These are phyloP conservation scores for Scomber japonicus DNA, from an alignment of 2,113 vertebrate species.

Conservation along the genomic window DNA sequence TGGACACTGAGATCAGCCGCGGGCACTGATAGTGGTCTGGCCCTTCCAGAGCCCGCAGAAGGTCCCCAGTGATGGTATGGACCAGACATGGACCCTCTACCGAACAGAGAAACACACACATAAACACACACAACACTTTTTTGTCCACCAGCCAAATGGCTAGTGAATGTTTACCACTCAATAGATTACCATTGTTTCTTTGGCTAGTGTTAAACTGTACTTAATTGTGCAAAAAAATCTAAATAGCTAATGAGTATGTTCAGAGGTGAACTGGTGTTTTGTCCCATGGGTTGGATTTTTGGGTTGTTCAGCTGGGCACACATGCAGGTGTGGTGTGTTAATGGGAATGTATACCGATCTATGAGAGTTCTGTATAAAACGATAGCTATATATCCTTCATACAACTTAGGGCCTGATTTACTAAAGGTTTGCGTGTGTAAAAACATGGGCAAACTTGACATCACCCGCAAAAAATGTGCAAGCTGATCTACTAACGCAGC, in stretches of 20 bases:
- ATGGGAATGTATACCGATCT: not conserved
- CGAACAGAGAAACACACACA: constrained; percentile 9
- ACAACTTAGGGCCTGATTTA: too few relatives aligned
- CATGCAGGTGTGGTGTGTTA: too few relatives aligned
- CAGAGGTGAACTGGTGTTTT: not conserved
- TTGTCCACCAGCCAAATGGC: too few relatives aligned
- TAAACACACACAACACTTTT: too few relatives aligned
- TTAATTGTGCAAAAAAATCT: not conserved
- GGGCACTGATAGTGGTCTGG: constrained; percentile 92
- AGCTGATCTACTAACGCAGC: too few relatives aligned
- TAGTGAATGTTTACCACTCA: too few relatives aligned
- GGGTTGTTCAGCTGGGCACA: not conserved
- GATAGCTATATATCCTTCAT: too few relatives aligned
- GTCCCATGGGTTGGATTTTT: too few relatives aligned
- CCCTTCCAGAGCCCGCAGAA: constrained; percentile 95
- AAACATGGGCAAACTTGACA: too few relatives aligned
- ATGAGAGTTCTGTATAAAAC: not conserved
- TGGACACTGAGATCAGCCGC: constrained; percentile 95
- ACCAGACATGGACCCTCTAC: constrained; percentile 98
- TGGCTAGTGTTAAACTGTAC: not conserved
- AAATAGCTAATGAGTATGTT: not conserved
- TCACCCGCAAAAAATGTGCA: too few relatives aligned
- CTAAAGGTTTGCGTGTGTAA: too few relatives aligned
- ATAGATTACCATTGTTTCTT: not conserved
- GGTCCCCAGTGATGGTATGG: constrained; percentile 98